Conservation (phyloP, 2,888 invertebrate genomes). For the Phrixothrix hirtus region DNA sequence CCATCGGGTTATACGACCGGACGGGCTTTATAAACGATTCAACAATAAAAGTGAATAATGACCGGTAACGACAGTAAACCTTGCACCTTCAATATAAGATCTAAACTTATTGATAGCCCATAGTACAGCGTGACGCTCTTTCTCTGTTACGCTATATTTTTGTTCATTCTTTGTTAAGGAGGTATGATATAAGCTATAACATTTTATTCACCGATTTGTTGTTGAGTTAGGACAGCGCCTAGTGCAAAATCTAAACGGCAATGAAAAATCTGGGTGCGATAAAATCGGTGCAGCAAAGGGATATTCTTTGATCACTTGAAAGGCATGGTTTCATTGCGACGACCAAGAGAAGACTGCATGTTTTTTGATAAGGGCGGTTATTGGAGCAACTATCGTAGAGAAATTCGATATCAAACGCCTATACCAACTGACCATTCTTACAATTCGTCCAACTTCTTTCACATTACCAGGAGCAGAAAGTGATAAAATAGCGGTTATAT, state of each 20-base stretch:
- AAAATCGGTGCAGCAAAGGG: slow-evolving; percentile 16
- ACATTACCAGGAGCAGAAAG: slow-evolving; percentile 26
- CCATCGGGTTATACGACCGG: too few relatives aligned
- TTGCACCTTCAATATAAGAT: too few relatives aligned
- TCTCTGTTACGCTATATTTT: too few relatives aligned
- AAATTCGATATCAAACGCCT: slow-evolving; percentile 26
- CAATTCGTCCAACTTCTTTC: slow-evolving; percentile 25
- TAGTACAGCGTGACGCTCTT: too few relatives aligned
- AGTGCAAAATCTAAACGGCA: slow-evolving; percentile 7
- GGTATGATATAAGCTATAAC: too few relatives aligned
- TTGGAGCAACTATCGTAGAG: slow-evolving; percentile 13
- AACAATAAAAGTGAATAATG: too few relatives aligned
- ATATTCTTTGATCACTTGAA: slow-evolving; percentile 16
- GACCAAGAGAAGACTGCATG: slow-evolving; percentile 15
- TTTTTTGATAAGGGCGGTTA: slow-evolving; percentile 26
- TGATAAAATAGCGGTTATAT: background rate
- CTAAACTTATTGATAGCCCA: too few relatives aligned
- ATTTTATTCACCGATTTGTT: slow-evolving; percentile 1
- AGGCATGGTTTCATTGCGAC: slow-evolving; percentile 5
- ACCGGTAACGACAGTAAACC: too few relatives aligned
- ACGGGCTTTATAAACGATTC: too few relatives aligned
- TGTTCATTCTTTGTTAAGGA: too few relatives aligned
- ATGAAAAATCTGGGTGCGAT: slow-evolving; percentile 15
- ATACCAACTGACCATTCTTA: slow-evolving; percentile 32
- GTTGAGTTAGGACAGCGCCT: slow-evolving; percentile 2